Evolutionary conservation across 2,888 invertebrate genomes (phyloP).

Genomic region (Myopa tessellatipennis): DNA sequence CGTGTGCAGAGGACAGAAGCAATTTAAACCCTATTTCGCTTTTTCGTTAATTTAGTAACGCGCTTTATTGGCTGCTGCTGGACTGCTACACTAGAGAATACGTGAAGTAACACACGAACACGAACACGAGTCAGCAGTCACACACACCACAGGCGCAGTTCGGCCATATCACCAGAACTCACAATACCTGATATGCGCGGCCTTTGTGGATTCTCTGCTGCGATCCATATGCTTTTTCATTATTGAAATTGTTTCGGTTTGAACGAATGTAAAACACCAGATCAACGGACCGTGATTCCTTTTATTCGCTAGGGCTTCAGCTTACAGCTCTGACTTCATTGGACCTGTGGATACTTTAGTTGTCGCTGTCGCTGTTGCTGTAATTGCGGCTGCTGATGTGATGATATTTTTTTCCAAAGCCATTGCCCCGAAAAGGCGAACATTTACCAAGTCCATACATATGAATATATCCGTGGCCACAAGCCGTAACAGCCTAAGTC

Average conservation of each 20-base stretch:
- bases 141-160: not conserved
- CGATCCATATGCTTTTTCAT: conserved; percentile 32
- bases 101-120: not conserved
- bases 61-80: not conserved
- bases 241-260: conserved; percentile 9
- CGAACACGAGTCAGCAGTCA: not conserved
- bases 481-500: too few species aligned
- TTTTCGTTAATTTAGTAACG: conserved; percentile 1
- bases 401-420: conserved; percentile 18
- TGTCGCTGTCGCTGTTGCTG: not conserved
- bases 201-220: not conserved
- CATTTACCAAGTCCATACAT: not conserved
- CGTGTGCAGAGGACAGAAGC: too few species aligned
- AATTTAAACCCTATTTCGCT: too few species aligned
- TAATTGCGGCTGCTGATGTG: conserved; percentile 6
- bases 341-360: conserved; percentile 24
- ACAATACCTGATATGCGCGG: not conserved
- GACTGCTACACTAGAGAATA: not conserved
- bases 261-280: conserved; percentile 22
- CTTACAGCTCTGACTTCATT: conserved; percentile 13
- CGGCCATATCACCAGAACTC: not conserved
- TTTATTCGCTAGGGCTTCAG: conserved; percentile 24
- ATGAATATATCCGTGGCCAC: not conserved
- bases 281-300: conserved; percentile 38
- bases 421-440: conserved; percentile 11